Base-by-base conservation (phyloP, 2,797 vertebrate species). In the Propithecus perrieri region DNA sequence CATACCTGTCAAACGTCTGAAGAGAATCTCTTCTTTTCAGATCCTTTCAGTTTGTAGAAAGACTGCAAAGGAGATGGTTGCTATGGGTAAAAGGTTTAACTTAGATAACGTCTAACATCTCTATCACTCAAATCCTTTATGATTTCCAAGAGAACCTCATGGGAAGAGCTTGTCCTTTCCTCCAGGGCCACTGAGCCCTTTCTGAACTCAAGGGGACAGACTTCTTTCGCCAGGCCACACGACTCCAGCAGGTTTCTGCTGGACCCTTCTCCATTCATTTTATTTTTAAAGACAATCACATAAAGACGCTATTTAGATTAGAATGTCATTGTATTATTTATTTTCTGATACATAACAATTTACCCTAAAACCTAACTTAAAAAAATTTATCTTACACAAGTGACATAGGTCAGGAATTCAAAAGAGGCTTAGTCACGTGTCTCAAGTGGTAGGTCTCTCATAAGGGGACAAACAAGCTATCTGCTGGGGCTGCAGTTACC, bases 1-100 rank as follows among this genome's bases (percentile, higher is more conserved):
- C 99, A 84, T 99, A 99, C 92, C 99, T 99, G 98, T 99, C 99
- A 98, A 99, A 99, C 99, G 99, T 99, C 97, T 99, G 99, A 98
- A 99, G 99, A 0, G 99, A 99, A 98, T 99, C 99, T 94, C 99
- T 98, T 98, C 63, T 99, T 99, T 98, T 99, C 99, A 97, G 99
- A 99, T 24, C 59, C 22, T 41, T 76, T 46, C 14, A 59, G 43
- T 79, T 75, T 83, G 7, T 71, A 26, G 50, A 91, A 46, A 63
- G 33, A 22, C 4, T 78, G 28, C 38, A 81, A 24, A 59, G 14
- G 12, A 89, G 43, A 46, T 2, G 14, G 15, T 28, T 41, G 38
- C 35, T 61, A 28, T 71, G n/a, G 41, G 61, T 43, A 18, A 71
- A 33, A 89, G 11, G 10, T 33, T 85, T 61, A 33, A 75, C 14